These are phyloP conservation scores for Chrysopilus asiliformis DNA, from an alignment of 2,888 invertebrate genomes.

Conservation along the genomic window DNA sequence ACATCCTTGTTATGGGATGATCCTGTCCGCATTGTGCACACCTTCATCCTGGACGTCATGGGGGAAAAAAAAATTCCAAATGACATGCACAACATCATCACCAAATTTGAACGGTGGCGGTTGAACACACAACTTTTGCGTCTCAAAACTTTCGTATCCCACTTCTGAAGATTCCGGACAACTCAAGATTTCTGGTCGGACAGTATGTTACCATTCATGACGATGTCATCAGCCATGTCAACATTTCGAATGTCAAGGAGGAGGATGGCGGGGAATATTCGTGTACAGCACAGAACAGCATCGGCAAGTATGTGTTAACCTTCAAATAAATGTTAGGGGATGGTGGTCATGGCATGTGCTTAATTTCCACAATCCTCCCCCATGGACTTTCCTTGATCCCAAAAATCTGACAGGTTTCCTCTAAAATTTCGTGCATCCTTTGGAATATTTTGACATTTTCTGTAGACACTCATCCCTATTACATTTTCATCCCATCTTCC, in stretches of 20 bases:
- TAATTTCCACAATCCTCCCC: too few species aligned
- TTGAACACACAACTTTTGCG: too few species aligned
- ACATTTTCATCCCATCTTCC: too few species aligned
- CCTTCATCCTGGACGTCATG: constrained; percentile 1
- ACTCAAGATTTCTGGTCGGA: constrained; percentile 69
- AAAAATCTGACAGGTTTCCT: too few species aligned
- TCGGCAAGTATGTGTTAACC: constrained; percentile 47
- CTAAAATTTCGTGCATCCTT: too few species aligned
- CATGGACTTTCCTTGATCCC: neutral
- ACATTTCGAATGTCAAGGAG: constrained; percentile 73
- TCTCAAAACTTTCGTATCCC: constrained; percentile 5
- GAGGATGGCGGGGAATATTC: constrained; percentile 85
- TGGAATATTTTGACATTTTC: too few species aligned
- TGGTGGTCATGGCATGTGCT: too few species aligned
- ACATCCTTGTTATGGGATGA: too few species aligned
- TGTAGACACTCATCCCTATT: too few species aligned
- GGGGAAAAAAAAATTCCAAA: constrained; percentile 1
- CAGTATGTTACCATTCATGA: constrained; percentile 86
- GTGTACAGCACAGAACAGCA: constrained; percentile 70
- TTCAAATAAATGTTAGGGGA: too few species aligned
- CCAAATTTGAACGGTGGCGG: too few species aligned
- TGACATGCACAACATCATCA: constrained; percentile 1
- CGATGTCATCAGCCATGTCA: constrained; percentile 85
- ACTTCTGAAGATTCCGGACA: constrained; percentile 33
- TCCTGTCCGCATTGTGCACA: constrained; percentile 1